A percentile compares a stretch with the other conserved stretches of the same genome.
These are phyloP conservation scores for Drosophila pseudotalamancana DNA, from an alignment of 2,888 invertebrate genomes.

Conservation along the genomic window DNA sequence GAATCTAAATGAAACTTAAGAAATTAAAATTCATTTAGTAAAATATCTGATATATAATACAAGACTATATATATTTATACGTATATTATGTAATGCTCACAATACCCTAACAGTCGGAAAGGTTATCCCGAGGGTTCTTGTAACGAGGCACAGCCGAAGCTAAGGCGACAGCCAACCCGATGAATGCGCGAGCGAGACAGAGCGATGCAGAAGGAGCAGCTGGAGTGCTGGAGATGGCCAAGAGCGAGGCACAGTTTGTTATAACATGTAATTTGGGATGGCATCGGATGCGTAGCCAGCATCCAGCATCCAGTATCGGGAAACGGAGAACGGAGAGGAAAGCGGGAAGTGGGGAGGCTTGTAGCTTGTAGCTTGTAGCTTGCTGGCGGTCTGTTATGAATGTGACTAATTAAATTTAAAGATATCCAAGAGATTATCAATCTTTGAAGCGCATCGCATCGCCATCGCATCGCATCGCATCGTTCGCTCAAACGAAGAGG, in stretches of 20 bases:
- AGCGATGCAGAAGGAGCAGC: constrained; percentile 36
- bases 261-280: constrained; percentile 74
- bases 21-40: too few relatives aligned
- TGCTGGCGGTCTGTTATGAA: constrained; percentile 82
- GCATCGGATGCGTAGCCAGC: constrained; percentile 43
- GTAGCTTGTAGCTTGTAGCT: constrained; percentile 52
- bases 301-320: constrained; percentile 7
- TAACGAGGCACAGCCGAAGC: constrained; percentile 24
- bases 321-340: neutral
- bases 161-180: constrained; percentile 15
- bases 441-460: constrained; percentile 78
- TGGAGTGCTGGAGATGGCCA: constrained; percentile 44
- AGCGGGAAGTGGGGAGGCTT: too few relatives aligned
- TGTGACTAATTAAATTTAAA: constrained; percentile 84
- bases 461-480: too few relatives aligned
- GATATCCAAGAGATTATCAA: constrained; percentile 83
- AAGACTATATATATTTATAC: too few relatives aligned
- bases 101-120: neutral
- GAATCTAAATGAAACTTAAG: too few relatives aligned
- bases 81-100: neutral
- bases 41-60: too few relatives aligned
- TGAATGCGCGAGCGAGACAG: constrained; percentile 16
- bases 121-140: constrained; percentile 28
- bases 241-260: constrained; percentile 70
- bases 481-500: too few relatives aligned